Evolutionary conservation across 2,888 invertebrate genomes (phyloP).

Genomic region (Fabriciana adippe): DNA sequence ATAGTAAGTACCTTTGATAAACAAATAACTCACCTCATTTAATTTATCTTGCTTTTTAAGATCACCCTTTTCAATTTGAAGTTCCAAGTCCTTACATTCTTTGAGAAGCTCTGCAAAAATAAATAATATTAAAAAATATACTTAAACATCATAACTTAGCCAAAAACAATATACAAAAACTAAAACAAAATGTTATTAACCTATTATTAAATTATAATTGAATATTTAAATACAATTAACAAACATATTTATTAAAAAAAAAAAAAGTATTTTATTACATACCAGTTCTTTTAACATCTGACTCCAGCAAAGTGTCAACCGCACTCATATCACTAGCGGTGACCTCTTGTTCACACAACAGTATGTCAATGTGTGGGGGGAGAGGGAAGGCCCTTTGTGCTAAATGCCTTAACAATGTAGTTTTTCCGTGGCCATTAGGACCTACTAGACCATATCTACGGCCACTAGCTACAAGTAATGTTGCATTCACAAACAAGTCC

Average conservation of each 20-base stretch:
- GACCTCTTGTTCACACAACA: conserved; percentile 99
- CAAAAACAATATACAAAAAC: no score
- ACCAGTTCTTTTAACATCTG: conserved; percentile 93
- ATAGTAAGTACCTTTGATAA: no score
- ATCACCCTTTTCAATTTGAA: conserved; percentile 87
- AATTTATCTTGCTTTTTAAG: conserved; percentile 88
- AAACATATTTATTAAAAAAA: neutral
- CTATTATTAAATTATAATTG: neutral
- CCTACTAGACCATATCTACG: conserved; percentile 98
- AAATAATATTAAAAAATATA: neutral
- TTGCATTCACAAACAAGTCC: conserved; percentile 98
- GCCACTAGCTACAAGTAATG: conserved; percentile 94
- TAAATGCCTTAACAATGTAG: conserved; percentile 96
- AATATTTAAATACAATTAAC: neutral
- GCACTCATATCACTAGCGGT: conserved; percentile 96
- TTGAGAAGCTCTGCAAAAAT: conserved; percentile 83
- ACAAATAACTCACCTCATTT: conserved; percentile 84
- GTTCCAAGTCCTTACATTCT: conserved; percentile 92
- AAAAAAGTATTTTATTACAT: conserved; percentile 3
- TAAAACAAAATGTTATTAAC: no score
- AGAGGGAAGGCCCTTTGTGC: conserved; percentile 95
- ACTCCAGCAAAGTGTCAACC: conserved; percentile 95
- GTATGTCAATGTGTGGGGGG: conserved; percentile 96
- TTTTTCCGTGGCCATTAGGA: conserved; percentile 99
- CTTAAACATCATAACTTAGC: no score